Conservation (phyloP, 2,888 invertebrate genomes). For the Drosophila meridiana region DNA sequence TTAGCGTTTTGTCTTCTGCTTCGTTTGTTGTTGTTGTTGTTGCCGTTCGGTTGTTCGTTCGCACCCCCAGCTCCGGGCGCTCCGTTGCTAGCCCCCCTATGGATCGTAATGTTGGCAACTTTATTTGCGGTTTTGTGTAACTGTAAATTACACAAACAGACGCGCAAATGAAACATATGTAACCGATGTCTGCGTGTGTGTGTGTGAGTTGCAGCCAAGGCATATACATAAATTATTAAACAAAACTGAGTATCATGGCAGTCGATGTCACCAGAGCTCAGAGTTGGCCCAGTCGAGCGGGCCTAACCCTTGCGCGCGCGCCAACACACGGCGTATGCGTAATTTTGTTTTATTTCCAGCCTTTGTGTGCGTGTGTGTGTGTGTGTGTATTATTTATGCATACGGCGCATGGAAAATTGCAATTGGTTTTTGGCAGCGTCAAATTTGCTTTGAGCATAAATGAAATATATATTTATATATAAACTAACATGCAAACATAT, state of each 20-base stretch:
- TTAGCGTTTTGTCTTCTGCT: slow-evolving; percentile 73
- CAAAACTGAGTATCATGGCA: slow-evolving; percentile 76
- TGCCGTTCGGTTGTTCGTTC: slow-evolving; percentile 13
- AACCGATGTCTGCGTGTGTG: slow-evolving; percentile 55
- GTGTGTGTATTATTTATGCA: slow-evolving; percentile 75
- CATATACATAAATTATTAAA: slow-evolving; percentile 75
- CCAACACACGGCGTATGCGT: slow-evolving; percentile 72
- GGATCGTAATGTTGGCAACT: slow-evolving; percentile 72
- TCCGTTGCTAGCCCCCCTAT: not conserved
- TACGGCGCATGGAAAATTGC: slow-evolving; percentile 75
- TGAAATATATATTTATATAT: slow-evolving; percentile 51
- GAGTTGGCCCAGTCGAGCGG: slow-evolving; percentile 18
- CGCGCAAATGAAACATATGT: slow-evolving; percentile 77
- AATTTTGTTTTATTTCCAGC: slow-evolving; percentile 73
- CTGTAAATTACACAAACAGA: slow-evolving; percentile 79
- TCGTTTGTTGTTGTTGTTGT: slow-evolving; percentile 25
- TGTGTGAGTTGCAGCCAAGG: slow-evolving; percentile 65
- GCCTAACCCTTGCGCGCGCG: not conserved
- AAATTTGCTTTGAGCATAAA: slow-evolving; percentile 72
- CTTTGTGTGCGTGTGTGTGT: slow-evolving; percentile 37
- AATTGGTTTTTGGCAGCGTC: slow-evolving; percentile 71
- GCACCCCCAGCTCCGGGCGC: not conserved
- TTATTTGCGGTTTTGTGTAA: slow-evolving; percentile 78
- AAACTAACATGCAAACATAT: slow-evolving; percentile 7
- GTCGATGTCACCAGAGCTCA: slow-evolving; percentile 65